phyloP scores from a whole-genome alignment of 1,140 invertebrate genomes.

The Hetaerina americana region DNA sequence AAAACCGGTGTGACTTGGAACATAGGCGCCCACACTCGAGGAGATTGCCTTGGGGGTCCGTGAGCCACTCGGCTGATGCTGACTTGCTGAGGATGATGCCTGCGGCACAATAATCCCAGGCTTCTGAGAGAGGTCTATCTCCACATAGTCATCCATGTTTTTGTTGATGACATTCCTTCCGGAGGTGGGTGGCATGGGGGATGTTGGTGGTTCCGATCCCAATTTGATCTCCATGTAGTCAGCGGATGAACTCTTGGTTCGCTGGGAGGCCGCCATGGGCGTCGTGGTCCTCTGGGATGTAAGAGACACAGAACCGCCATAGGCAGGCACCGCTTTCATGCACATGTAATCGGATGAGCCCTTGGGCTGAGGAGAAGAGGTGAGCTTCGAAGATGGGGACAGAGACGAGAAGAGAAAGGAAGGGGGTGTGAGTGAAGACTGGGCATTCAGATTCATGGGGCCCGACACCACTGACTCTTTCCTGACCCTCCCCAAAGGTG shows the following conservation, averaged over 20 bases:
- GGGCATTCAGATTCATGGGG: neutral
- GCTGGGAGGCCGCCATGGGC: neutral
- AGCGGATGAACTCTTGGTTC: neutral
- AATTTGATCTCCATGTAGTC: neutral
- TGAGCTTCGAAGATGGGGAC: neutral
- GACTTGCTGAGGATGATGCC: neutral
- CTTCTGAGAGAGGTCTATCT: neutral
- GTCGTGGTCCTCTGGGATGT: neutral
- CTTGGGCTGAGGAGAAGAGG: neutral
- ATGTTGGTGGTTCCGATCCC: neutral
- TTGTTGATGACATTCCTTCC: too few species aligned
- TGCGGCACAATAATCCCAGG: neutral
- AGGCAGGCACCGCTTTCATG: neutral
- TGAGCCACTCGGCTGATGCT: too few species aligned
- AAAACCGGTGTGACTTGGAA: neutral
- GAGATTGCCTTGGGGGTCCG: neutral
- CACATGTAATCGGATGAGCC: neutral
- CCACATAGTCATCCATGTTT: neutral
- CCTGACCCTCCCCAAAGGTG: neutral
- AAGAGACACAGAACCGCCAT: too few species aligned
- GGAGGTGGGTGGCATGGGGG: neutral
- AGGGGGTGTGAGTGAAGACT: neutral
- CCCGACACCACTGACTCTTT: neutral
- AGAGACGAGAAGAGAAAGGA: neutral
- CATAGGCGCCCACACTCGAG: neutral